phyloP scores from a whole-genome alignment of 2,797 vertebrate species.

The Pseudochirops cupreus region DNA sequence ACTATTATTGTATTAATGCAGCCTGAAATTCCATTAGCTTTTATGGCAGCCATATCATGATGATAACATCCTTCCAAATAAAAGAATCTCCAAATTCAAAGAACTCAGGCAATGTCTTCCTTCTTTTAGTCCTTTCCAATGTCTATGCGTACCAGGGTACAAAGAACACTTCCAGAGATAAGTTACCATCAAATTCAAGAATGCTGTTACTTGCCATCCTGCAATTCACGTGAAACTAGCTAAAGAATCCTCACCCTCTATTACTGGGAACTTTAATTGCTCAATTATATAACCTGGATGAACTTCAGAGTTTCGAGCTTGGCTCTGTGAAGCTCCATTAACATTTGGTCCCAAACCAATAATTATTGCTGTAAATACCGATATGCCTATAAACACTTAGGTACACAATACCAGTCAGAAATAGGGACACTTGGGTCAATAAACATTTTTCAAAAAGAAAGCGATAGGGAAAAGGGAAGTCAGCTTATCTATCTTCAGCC shows the following conservation, averaged over 20 bases:
- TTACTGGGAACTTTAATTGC: background rate
- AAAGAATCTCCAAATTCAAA: background rate
- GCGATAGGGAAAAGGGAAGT: conserved; percentile 73
- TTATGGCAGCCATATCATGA: background rate
- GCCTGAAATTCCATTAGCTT: background rate
- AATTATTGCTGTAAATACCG: background rate
- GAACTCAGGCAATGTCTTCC: background rate
- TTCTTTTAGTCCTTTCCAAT: conserved; percentile 2
- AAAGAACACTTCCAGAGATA: conserved; percentile 35
- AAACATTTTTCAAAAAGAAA: conserved; percentile 64
- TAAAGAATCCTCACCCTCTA: conserved; percentile 21
- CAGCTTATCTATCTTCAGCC: conserved; percentile 62
- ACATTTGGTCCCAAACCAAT: conserved; percentile 46
- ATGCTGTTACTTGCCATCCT: background rate
- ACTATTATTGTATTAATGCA: background rate
- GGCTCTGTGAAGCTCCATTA: background rate
- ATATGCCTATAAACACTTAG: background rate
- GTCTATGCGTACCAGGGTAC: background rate
- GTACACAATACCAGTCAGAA: conserved; percentile 18
- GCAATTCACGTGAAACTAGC: conserved; percentile 29
- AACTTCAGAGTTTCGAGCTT: conserved; percentile 3
- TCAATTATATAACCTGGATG: conserved; percentile 1
- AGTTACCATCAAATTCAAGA: background rate
- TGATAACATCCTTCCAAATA: background rate
- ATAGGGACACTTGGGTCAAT: conserved; percentile 52